These are phyloP conservation scores for Pterocles burchelli DNA, from an alignment of 2,113 vertebrate genomes.

Conservation along the genomic window DNA sequence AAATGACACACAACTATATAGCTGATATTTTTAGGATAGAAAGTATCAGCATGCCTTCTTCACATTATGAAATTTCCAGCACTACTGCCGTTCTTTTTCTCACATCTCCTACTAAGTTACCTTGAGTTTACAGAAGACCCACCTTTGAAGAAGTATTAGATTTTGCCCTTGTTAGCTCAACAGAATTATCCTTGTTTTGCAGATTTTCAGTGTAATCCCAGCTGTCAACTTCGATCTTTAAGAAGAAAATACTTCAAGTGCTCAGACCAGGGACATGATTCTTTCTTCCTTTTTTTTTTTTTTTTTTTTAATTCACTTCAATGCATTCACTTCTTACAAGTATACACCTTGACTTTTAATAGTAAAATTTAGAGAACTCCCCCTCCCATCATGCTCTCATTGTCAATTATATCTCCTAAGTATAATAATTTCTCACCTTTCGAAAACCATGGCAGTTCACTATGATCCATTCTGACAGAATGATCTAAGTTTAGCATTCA, in stretches of 20 bases:
- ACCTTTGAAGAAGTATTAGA: neutral
- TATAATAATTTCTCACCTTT: neutral
- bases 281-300: neutral
- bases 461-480: neutral
- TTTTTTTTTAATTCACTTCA: neutral
- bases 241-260: neutral
- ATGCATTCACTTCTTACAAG: neutral
- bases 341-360: neutral
- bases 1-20: fast-evolving
- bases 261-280: neutral
- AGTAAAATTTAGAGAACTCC: neutral
- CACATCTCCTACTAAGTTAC: neutral
- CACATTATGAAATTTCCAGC: neutral
- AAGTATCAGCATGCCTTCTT: neutral
- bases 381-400: neutral
- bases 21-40: neutral
- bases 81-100: neutral
- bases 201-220: neutral
- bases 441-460: neutral
- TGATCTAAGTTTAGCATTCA: neutral
- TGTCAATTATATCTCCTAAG: neutral
- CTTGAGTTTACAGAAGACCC: neutral
- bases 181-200: neutral
- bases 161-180: neutral
- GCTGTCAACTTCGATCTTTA: neutral